Evolutionary conservation across 2,797 vertebrate species (phyloP).

Genomic region (Aythya fuligula): DNA sequence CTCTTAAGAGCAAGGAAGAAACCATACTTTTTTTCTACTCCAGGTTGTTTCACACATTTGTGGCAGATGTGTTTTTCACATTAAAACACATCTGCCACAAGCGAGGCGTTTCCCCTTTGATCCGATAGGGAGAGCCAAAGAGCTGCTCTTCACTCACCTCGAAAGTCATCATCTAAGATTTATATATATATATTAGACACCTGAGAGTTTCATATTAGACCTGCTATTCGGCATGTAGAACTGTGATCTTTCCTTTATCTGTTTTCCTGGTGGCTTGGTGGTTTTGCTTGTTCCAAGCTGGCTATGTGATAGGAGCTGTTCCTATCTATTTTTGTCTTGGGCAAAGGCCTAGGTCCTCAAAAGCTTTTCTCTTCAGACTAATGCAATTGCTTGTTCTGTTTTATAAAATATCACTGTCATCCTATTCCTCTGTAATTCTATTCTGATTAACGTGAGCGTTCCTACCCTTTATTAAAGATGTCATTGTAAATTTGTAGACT

Average conservation of each 20-base stretch:
- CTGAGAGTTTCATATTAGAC: not conserved
- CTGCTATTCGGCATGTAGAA: accelerated
- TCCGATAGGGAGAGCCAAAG: not conserved
- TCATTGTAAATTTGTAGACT: accelerated
- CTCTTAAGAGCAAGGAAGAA: not conserved
- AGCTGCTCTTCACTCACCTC: not conserved
- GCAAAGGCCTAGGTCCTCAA: not conserved
- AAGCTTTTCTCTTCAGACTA: not conserved
- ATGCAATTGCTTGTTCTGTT: not conserved
- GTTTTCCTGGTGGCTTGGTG: not conserved
- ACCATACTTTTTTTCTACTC: not conserved
- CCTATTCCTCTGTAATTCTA: not conserved
- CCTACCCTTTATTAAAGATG: not conserved
- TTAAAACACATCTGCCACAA: not conserved
- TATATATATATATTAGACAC: accelerated
- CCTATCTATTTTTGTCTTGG: not conserved
- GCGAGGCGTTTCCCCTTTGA: not conserved
- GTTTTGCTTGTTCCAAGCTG: not conserved
- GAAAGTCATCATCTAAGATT: accelerated
- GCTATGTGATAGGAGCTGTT: not conserved
- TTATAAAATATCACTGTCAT: not conserved
- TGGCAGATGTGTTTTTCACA: too few species aligned
- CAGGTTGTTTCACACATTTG: not conserved
- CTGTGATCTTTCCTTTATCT: not conserved
- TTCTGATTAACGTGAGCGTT: not conserved